Evolutionary conservation across 1,140 invertebrate species (phyloP), one percentile per base, ranked within the genome.

Genomic region (Conus ventricosus): DNA sequence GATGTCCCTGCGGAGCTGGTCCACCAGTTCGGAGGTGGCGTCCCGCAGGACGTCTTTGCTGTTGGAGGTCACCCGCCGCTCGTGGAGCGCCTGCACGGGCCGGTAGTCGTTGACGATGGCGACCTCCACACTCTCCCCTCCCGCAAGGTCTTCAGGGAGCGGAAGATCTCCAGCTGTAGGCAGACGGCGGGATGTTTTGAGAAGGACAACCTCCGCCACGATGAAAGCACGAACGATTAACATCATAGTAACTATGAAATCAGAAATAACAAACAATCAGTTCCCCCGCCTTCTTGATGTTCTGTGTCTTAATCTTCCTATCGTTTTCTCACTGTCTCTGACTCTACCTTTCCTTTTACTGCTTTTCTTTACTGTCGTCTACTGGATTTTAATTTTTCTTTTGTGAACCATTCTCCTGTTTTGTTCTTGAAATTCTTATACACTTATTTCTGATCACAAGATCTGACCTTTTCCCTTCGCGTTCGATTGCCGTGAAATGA

Each of bases 101-200:
- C 85, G 13, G 85, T 75, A 87, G 85, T 87, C 85, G 85, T 78
- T 80, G 23, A 15, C 54, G 85, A 87, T 87, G 75, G 51, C 8
- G 5, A 87, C 85, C 53, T 86, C 63, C 13, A 1, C 13, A 5
- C n/a, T 20, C 39, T 57, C 0, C 71, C 75, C 11, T 0, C 15
- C 13, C 51, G 57, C 51, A 13, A 3, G 4, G 71, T 87, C 75
- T 80, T 76, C 71, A 87, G 71, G 17, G 71, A n/a, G 17, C 85
- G 71, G 85, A 78, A 87, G 5, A 57, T 27, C 5, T 55, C 71
- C 71, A 87, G 71, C 85, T 87, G 75, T n/a, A 60, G 39, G 3
- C 0, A 39, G 39, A 39, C 39, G 39, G 39, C 39, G 39, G 39
- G 39, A 39, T 39, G 39, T 39, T 39, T 39, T 39, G 39, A 39